Evolutionary conservation across 2,113 vertebrate genomes (phyloP), one percentile per base, ranked within the genome.

Genomic region (Lontra canadensis): DNA sequence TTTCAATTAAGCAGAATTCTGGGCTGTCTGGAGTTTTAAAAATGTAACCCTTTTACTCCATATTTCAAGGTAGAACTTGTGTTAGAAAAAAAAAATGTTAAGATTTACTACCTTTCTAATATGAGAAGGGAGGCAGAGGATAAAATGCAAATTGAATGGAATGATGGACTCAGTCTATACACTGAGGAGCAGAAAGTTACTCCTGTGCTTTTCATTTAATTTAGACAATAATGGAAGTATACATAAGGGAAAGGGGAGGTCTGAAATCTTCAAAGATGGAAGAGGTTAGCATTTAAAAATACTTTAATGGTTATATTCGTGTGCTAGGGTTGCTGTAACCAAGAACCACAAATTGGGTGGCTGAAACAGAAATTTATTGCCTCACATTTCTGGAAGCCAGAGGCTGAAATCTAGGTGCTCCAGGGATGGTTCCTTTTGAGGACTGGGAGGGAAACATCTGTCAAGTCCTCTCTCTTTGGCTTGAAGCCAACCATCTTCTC

Each of bases 1-100:
- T 94, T 83, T 88, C 90, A 97, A 91, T 94, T 96, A 95, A 79
- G 47, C 42, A 80, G 78, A 91, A 96, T 79, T 93, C 39, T 95
- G 42, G 42, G 17, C 44, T 84, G 49, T 55, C 71, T 96, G 23
- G 20, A 42, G 57, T 80, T 93, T 81, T 94, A 13, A 6, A 78
- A 97, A 93, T 67, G 17, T 71, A 90, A 76, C 13, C 59, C 69
- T 89, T 47, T 91, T 29, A 59, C 80, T 89, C 44, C 39, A 63
- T 69, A 74, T 88, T 63, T 87, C 82, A 96, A 95, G 71, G 88
- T 65, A 57, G 29, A 34, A 15, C 26, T n/a, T 83, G 14, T 80
- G 49, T 76, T 83, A 84, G 55, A 25, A 63, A 74, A 36, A 4
- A 44, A 47, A 47, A 55, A 63, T 44, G 8, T 49, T 84, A 92